Evolutionary conservation across 2,113 vertebrate species (phyloP).

Genomic region (Montifringilla adamsi): DNA sequence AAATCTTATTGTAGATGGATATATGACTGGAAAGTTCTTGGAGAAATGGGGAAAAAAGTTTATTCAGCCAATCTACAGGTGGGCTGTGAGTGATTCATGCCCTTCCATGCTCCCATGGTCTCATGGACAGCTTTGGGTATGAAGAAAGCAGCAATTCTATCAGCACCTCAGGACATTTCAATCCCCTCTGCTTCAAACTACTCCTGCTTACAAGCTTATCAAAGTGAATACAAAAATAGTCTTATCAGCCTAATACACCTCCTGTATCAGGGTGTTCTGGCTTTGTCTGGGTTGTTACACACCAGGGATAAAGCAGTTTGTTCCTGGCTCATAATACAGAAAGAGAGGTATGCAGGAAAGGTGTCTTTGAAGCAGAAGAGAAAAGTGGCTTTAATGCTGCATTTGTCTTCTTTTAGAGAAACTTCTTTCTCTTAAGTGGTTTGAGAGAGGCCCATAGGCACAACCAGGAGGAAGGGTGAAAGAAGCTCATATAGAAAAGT

Average conservation of each 20-base stretch:
- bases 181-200: background rate
- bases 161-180: background rate
- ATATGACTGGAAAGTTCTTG: background rate
- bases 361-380: background rate
- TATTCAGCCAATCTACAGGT: background rate
- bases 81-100: background rate
- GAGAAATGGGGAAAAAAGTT: background rate
- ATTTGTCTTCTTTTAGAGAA: background rate
- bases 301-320: background rate
- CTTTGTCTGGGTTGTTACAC: background rate
- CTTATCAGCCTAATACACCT: background rate
- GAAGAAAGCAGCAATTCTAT: background rate
- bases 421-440: background rate
- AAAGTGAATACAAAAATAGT: background rate
- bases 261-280: background rate
- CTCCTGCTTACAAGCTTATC: background rate
- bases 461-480: background rate
- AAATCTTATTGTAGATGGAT: background rate
- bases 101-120: background rate
- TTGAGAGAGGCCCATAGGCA: background rate
- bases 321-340: background rate
- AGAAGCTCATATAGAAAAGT: background rate
- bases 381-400: background rate
- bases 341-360: background rate
- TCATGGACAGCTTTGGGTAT: background rate